Evolutionary conservation across 2,113 vertebrate species (phyloP).

Genomic region (Mormyrus iriodes): DNA sequence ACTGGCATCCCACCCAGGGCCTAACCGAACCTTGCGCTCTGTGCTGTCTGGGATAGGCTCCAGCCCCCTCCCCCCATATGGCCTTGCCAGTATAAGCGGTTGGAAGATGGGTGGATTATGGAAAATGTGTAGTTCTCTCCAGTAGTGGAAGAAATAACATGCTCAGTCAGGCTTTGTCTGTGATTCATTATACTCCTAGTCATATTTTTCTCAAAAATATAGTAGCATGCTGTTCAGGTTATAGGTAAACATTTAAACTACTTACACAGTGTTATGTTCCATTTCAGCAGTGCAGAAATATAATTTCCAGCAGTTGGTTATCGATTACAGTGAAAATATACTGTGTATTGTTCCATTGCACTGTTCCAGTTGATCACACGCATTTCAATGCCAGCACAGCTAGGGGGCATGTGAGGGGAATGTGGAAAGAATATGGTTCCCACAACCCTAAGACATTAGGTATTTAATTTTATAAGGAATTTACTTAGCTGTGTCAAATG

Average conservation of each 20-base stretch:
- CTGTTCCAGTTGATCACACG: background rate
- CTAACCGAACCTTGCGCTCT: background rate
- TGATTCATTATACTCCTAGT: slow-evolving; percentile 1
- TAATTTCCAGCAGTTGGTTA: background rate
- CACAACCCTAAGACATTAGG: background rate
- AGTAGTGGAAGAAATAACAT: background rate
- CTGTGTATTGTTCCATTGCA: background rate
- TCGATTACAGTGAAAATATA: background rate
- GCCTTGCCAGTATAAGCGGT: background rate
- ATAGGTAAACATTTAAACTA: background rate
- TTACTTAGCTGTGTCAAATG: background rate
- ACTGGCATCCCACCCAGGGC: background rate
- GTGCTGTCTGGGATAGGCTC: background rate
- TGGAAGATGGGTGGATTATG: background rate
- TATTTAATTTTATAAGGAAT: background rate
- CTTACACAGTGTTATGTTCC: background rate
- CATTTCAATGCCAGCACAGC: background rate
- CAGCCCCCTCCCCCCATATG: background rate
- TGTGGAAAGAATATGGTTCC: background rate
- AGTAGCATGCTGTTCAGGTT: background rate
- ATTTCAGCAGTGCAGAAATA: background rate
- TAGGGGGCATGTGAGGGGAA: background rate
- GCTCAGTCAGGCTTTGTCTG: background rate
- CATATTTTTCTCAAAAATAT: background rate
- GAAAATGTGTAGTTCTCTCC: background rate